Conservation (phyloP, 2,113 vertebrate genomes). For the Menidia beryllina region DNA sequence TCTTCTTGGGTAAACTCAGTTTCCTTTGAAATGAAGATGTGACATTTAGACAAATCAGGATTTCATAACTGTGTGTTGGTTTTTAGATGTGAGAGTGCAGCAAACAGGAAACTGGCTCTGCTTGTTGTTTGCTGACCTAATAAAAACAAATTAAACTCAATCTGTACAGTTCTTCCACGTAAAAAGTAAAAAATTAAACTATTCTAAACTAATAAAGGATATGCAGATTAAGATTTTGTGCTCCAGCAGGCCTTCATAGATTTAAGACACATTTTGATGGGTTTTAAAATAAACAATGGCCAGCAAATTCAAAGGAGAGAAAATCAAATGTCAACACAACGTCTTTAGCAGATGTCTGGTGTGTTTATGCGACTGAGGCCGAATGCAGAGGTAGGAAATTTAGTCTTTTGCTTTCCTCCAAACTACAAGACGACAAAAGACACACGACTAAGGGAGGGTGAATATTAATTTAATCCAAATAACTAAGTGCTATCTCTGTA, state of each 20-base stretch:
- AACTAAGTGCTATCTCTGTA: neutral
- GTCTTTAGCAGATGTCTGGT: conserved; percentile 56
- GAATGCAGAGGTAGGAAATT: conserved; percentile 52
- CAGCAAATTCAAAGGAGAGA: conserved; percentile 47
- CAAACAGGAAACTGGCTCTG: conserved; percentile 38
- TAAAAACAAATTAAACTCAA: neutral
- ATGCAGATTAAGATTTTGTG: conserved; percentile 13
- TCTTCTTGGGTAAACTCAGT: neutral
- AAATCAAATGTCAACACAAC: conserved; percentile 51
- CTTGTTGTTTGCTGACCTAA: conserved; percentile 36
- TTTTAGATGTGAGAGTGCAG: conserved; percentile 18
- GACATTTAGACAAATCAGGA: neutral
- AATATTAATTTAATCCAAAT: conserved; percentile 45
- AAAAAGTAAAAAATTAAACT: neutral
- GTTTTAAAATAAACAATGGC: conserved; percentile 46
- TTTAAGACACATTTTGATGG: conserved; percentile 23
- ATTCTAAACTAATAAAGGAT: conserved; percentile 2
- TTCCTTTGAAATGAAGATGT: neutral
- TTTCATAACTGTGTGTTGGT: neutral
- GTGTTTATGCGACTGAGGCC: conserved; percentile 60
- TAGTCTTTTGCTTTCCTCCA: conserved; percentile 25
- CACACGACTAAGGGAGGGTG: conserved; percentile 19
- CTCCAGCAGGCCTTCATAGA: conserved; percentile 12
- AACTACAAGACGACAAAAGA: conserved; percentile 56
- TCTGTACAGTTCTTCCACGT: neutral